Percentiles rank a stretch among this genome's conserved stretches.
phyloP scores from a whole-genome alignment of 2,113 vertebrate species.

The Cnemophilus loriae region DNA sequence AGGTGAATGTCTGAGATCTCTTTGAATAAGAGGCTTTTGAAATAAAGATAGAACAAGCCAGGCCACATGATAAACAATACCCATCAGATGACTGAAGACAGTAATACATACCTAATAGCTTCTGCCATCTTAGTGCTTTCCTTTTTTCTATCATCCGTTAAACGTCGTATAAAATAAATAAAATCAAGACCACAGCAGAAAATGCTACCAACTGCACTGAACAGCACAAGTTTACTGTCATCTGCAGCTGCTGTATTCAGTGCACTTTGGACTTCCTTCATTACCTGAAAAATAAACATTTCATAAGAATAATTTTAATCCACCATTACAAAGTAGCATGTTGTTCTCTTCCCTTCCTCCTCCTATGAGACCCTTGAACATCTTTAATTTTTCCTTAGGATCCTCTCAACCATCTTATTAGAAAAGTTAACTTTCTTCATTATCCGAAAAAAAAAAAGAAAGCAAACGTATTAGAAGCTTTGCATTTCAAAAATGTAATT shows the following conservation, averaged over 20 bases:
- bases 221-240: conserved; percentile 93
- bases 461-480: not conserved
- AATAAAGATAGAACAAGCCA: not conserved
- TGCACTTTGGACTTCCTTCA: conserved; percentile 98
- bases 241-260: conserved; percentile 93
- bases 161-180: conserved; percentile 91
- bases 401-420: not conserved
- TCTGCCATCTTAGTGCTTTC: conserved; percentile 98
- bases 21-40: not conserved
- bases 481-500: not conserved
- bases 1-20: not conserved
- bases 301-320: not conserved
- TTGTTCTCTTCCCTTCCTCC: not conserved
- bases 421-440: not conserved
- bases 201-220: conserved; percentile 88
- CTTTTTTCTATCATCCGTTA: conserved; percentile 93
- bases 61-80: not conserved
- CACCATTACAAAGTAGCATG: not conserved
- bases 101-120: conserved; percentile 85
- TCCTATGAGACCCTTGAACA: not conserved
- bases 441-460: not conserved
- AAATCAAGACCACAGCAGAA: conserved; percentile 97
- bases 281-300: conserved; percentile 77
- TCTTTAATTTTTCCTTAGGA: not conserved
- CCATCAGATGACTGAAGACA: not conserved